phyloP scores from a whole-genome alignment of 2,888 invertebrate genomes.

The Abrostola tripartita region DNA sequence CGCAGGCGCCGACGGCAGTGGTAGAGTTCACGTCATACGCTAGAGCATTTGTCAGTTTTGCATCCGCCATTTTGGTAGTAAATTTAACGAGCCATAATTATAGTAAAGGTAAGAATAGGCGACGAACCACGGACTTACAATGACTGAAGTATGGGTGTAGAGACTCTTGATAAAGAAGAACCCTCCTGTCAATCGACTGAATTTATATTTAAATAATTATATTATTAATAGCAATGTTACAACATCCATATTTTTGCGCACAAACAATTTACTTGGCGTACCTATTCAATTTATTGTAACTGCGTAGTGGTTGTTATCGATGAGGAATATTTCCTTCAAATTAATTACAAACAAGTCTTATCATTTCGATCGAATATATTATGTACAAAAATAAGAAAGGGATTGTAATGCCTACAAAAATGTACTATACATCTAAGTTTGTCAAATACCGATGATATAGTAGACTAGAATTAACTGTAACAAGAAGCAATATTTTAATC shows the following conservation, averaged over 20 bases:
- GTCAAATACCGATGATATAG: neutral
- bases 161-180: no score
- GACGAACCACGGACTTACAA: conserved; percentile 11
- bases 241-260: no score
- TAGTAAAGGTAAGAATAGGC: conserved; percentile 32
- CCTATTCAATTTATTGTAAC: neutral
- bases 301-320: conserved; percentile 2
- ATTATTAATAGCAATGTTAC: no score
- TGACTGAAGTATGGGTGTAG: no score
- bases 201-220: no score
- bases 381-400: no score
- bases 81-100: conserved; percentile 60
- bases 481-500: conserved; percentile 8
- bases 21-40: conserved; percentile 65
- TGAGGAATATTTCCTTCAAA: conserved; percentile 3
- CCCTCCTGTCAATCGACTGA: no score
- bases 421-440: neutral
- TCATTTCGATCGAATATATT: no score
- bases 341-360: neutral
- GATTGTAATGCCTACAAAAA: neutral
- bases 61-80: conserved; percentile 79
- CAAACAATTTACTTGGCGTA: neutral
- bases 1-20: conserved; percentile 30
- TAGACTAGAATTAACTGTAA: neutral
- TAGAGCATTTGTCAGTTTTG: conserved; percentile 48